phyloP scores from a whole-genome alignment of 2,113 vertebrate genomes.

The Ceuthmochares aereus region DNA sequence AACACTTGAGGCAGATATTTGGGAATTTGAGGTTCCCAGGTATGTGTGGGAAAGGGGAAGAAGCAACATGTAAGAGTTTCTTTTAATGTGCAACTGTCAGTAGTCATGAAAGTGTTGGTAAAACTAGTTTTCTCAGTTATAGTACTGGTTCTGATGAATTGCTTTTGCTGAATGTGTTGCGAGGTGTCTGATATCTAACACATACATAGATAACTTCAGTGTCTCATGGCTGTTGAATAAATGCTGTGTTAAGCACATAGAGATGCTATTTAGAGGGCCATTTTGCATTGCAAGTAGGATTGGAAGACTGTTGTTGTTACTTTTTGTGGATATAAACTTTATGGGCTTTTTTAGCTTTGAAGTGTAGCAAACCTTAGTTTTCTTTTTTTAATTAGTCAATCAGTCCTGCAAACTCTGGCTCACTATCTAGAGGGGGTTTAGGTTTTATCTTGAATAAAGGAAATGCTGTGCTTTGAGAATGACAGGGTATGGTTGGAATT shows the following conservation, averaged over 20 bases:
- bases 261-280: not conserved
- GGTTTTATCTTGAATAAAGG: not conserved
- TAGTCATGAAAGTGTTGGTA: not conserved
- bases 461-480: not conserved
- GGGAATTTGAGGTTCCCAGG: not conserved
- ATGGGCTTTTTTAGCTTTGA: not conserved
- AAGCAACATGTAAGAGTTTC: not conserved
- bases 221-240: not conserved
- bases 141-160: not conserved
- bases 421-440: not conserved
- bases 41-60: not conserved
- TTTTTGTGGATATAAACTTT: not conserved
- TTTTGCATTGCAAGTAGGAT: not conserved
- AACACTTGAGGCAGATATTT: not conserved
- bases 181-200: not conserved
- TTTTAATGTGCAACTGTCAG: not conserved
- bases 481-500: not conserved
- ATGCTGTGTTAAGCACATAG: not conserved
- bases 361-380: not conserved
- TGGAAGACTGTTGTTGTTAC: not conserved
- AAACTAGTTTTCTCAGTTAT: not conserved
- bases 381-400: not conserved
- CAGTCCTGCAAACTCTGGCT: not conserved
- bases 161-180: not conserved
- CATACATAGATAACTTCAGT: not conserved